Evolutionary conservation across 2,888 invertebrate genomes (phyloP).

Genomic region (Chelonus formosanus): DNA sequence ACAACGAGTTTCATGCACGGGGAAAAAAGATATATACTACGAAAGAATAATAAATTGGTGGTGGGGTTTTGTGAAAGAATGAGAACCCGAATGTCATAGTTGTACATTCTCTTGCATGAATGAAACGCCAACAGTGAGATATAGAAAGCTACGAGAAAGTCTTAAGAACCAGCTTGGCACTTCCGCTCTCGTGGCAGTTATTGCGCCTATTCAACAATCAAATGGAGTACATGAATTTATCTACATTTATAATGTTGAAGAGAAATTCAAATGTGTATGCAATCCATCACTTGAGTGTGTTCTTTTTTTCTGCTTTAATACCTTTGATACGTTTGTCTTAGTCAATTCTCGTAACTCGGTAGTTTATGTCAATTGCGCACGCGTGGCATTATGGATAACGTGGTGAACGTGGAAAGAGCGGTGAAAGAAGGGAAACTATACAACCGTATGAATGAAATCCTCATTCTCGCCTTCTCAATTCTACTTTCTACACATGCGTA

Average conservation of each 20-base stretch:
- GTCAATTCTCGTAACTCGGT: neutral
- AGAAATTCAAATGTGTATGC: too few relatives aligned
- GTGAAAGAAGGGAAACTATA: slow-evolving; percentile 32
- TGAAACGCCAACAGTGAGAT: slow-evolving; percentile 24
- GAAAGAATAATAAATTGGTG: neutral
- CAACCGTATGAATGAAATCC: slow-evolving; percentile 58
- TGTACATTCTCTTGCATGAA: slow-evolving; percentile 21
- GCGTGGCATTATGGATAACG: slow-evolving; percentile 12
- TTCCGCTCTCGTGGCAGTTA: slow-evolving; percentile 20
- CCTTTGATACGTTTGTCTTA: neutral
- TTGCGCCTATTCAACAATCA: neutral
- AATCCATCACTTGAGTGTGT: too few relatives aligned
- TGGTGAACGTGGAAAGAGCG: slow-evolving; percentile 28
- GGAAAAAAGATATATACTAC: too few relatives aligned
- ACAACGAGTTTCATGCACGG: too few relatives aligned
- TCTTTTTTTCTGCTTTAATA: slow-evolving; percentile 5
- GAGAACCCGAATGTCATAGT: slow-evolving; percentile 7
- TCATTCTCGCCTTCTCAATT: slow-evolving; percentile 16
- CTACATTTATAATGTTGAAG: too few relatives aligned
- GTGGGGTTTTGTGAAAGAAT: slow-evolving; percentile 10
- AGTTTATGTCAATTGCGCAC: slow-evolving; percentile 24
- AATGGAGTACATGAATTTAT: slow-evolving; percentile 4
- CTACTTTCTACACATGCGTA: too few relatives aligned
- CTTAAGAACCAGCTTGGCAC: slow-evolving; percentile 5
- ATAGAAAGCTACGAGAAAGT: slow-evolving; percentile 37